These are phyloP conservation scores for Corydoras maculifer DNA, from an alignment of 2,113 vertebrate genomes.

Conservation along the genomic window DNA sequence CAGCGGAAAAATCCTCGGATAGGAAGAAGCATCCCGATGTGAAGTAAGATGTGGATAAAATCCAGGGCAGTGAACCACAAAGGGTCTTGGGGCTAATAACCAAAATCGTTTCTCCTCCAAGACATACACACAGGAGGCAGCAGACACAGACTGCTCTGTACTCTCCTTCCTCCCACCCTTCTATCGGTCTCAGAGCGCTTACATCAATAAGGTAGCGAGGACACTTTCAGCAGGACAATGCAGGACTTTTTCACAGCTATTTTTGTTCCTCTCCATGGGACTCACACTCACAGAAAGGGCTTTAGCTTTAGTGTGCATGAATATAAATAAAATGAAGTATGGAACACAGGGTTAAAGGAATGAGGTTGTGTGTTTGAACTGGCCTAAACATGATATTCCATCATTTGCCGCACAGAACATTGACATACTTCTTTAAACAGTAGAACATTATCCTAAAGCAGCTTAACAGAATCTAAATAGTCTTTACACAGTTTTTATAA, in stretches of 20 bases:
- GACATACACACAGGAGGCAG: constrained; percentile 5
- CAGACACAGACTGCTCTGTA: constrained; percentile 24
- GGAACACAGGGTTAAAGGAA: constrained; percentile 59
- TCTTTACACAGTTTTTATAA: no score
- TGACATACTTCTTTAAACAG: no score
- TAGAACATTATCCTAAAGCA: no score
- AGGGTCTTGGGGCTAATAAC: constrained; percentile 29
- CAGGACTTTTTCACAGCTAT: constrained; percentile 20
- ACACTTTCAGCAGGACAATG: constrained; percentile 26
- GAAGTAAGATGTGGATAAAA: constrained; percentile 20
- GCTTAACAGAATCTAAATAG: no score
- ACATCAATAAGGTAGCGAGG: constrained; percentile 19
- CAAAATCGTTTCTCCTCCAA: constrained; percentile 8
- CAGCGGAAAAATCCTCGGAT: constrained; percentile 26
- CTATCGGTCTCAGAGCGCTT: background rate
- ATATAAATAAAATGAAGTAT: constrained; percentile 50
- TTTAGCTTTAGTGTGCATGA: constrained; percentile 20
- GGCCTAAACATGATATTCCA: constrained; percentile 38
- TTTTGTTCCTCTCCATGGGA: constrained; percentile 46
- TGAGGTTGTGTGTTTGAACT: constrained; percentile 57
- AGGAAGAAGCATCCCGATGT: constrained; percentile 28
- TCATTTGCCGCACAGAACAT: constrained; percentile 34
- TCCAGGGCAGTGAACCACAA: constrained; percentile 44
- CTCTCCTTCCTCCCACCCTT: constrained; percentile 14
- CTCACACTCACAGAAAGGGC: constrained; percentile 31